Evolutionary conservation across 2,888 invertebrate species (phyloP).

Genomic region (Ormyrus nitidulus): DNA sequence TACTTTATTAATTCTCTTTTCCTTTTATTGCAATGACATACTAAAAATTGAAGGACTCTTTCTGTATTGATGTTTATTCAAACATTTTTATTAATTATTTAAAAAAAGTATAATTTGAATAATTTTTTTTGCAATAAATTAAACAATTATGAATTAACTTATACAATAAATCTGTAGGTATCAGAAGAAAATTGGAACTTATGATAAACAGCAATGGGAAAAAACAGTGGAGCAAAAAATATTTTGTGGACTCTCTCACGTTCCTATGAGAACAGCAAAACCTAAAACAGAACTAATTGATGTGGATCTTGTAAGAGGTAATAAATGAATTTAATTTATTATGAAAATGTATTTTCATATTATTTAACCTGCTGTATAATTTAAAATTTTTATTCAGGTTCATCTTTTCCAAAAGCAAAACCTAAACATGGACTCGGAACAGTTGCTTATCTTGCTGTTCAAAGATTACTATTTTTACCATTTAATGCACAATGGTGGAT

Average conservation of each 20-base stretch:
- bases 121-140: neutral
- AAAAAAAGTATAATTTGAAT: no score
- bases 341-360: neutral
- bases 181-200: slow-evolving; percentile 96
- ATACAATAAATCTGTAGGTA: slow-evolving; percentile 80
- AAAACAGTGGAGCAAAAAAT: slow-evolving; percentile 95
- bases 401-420: slow-evolving; percentile 96
- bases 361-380: neutral
- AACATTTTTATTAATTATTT: neutral
- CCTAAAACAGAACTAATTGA: slow-evolving; percentile 95
- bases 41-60: neutral
- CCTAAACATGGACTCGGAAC: slow-evolving; percentile 93
- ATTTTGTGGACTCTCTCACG: slow-evolving; percentile 88
- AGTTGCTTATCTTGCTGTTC: slow-evolving; percentile 88
- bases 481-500: slow-evolving; percentile 93
- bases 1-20: neutral
- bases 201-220: slow-evolving; percentile 98
- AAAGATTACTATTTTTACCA: slow-evolving; percentile 90
- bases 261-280: slow-evolving; percentile 86
- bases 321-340: neutral
- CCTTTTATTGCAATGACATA: neutral
- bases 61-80: neutral
- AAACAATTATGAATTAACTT: neutral
- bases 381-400: slow-evolving; percentile 79
- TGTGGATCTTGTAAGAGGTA: slow-evolving; percentile 96